Evolutionary conservation across 2,113 vertebrate species (phyloP), one percentile per base, ranked within the genome.

Genomic region (Percina caprodes): DNA sequence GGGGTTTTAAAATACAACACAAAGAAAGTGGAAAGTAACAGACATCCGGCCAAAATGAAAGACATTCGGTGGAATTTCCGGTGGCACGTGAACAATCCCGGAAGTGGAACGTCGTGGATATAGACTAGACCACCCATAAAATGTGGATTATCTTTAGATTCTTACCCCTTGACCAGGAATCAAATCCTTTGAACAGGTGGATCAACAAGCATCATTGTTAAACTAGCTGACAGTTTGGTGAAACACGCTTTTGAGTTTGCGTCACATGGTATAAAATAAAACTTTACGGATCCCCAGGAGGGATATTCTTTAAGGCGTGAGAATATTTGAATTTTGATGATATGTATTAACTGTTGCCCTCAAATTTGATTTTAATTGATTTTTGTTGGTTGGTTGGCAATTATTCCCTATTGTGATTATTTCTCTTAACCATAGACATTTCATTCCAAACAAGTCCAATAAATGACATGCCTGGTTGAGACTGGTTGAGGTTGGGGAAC

Each of bases 211-310:
- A n/a, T n/a, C n/a, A n/a, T n/a, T n/a, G n/a, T n/a, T n/a, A n/a
- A n/a, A n/a, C 1, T 0, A 13, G 21, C 46, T 18, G 14, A 33
- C 7, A 9, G 15, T 51, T 45, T 24, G 56, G 6, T 14, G 16
- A 72, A 83, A 71, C 19, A 54, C 26, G 61, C 23, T 63, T 48
- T n/a, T n/a, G n/a, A n/a, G n/a, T n/a, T n/a, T n/a, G 19, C 71
- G 35, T 55, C 35, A 55, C 46, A 6, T 30, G 24, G 62, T 42
- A n/a, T 35, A 51, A 39, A 62, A 49, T 3, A 7, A 49, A 13
- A 48, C 30, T 51, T 42, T 52, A 42, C n/a, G 62, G 14, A 58
- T 65, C 46, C 71, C 39, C 24, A 55, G 52, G 54, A 59, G 19
- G 35, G 61, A 61, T 59, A 66, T 52, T 26, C 39, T 51, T 21